Percentiles rank a stretch among this genome's conserved stretches.
phyloP scores from a whole-genome alignment of 2,888 invertebrate species.

The Slavum lentiscoides region DNA sequence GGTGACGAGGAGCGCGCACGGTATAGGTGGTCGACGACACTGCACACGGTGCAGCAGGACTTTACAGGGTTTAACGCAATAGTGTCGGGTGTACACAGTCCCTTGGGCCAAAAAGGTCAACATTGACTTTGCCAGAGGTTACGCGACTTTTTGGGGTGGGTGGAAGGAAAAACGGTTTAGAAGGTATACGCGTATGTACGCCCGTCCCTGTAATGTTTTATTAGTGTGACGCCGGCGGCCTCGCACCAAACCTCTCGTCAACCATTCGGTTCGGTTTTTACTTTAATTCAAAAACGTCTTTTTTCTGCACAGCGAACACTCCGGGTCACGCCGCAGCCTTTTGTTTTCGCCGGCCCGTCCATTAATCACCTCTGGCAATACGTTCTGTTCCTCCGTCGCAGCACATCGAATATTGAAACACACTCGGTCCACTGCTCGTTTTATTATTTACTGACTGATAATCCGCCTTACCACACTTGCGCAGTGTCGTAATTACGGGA shows the following conservation, averaged over 20 bases:
- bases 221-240: background rate
- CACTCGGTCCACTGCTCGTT: background rate
- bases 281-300: slow-evolving; percentile 9
- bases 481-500: no score
- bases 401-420: background rate
- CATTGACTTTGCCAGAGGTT: slow-evolving; percentile 21
- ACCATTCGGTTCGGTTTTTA: background rate
- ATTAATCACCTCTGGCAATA: slow-evolving; percentile 21
- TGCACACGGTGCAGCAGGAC: background rate
- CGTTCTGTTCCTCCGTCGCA: background rate
- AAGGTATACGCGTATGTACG: no score
- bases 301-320: slow-evolving; percentile 5
- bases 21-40: no score
- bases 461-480: background rate
- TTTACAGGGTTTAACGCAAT: background rate
- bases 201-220: background rate
- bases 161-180: no score
- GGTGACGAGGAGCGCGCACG: no score
- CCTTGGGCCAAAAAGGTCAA: slow-evolving; percentile 31
- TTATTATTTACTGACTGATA: no score
- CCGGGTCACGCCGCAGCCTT: background rate
- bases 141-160: no score
- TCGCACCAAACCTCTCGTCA: no score
- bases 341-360: slow-evolving; percentile 23
- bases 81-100: background rate